Evolutionary conservation across 2,113 vertebrate species (phyloP).

Genomic region (Cyrtonyx montezumae): DNA sequence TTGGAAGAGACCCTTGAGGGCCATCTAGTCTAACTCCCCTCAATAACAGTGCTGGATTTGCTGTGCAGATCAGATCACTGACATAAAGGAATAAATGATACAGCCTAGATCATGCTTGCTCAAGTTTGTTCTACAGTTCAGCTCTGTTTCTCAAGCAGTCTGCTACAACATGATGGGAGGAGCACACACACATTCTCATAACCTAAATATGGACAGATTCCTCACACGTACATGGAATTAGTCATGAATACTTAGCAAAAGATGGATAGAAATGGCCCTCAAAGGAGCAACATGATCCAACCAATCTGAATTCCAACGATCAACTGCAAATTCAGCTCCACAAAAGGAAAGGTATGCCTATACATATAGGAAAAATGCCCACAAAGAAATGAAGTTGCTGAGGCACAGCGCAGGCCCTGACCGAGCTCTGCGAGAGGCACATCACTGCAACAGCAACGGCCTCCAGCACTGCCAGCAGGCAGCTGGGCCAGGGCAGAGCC

Average conservation of each 20-base stretch:
- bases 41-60: background rate
- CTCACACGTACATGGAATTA: background rate
- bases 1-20: too few relatives aligned
- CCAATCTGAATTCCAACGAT: background rate
- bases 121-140: background rate
- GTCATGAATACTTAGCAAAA: background rate
- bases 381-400: background rate
- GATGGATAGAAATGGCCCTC: background rate
- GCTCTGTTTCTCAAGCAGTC: background rate
- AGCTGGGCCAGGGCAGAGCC: background rate
- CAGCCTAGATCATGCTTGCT: accelerated
- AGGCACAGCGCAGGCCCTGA: too few relatives aligned
- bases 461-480: background rate
- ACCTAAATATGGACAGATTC: background rate
- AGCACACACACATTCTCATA: background rate
- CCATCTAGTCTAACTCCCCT: too few relatives aligned
- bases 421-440: background rate
- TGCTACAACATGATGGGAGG: background rate
- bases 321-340: background rate
- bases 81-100: background rate
- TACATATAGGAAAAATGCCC: accelerated
- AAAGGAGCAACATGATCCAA: background rate
- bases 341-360: background rate
- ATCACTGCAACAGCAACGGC: too few relatives aligned
- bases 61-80: background rate